Evolutionary conservation across 2,888 invertebrate species (phyloP).

Genomic region (Lasiommata megera): DNA sequence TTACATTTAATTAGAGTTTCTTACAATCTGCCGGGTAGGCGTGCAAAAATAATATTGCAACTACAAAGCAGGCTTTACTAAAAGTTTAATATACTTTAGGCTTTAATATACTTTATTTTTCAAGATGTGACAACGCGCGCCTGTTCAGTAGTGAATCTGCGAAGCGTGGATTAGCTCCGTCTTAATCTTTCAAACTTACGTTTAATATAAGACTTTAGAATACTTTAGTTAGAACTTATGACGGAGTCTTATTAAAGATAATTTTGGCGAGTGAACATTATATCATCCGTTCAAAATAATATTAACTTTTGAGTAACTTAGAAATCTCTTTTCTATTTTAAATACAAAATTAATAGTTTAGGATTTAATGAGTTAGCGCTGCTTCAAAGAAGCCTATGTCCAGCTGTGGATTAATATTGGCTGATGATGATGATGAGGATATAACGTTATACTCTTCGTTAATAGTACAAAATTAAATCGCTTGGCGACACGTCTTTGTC

Average conservation of each 20-base stretch:
- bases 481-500: too few species aligned
- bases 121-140: neutral
- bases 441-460: too few species aligned
- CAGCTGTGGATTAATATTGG: too few species aligned
- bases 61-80: neutral
- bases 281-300: constrained; percentile 4
- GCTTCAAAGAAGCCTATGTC: too few species aligned
- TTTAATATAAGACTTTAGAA: constrained; percentile 8
- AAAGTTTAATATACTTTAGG: too few species aligned
- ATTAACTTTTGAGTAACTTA: neutral
- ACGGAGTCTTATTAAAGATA: constrained; percentile 6
- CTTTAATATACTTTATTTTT: neutral
- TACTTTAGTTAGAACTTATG: constrained; percentile 4
- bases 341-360: too few species aligned
- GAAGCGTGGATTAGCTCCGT: constrained; percentile 11
- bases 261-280: constrained; percentile 10
- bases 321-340: neutral
- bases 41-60: neutral
- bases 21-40: too few species aligned
- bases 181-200: constrained; percentile 9
- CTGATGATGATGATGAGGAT: too few species aligned
- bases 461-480: too few species aligned
- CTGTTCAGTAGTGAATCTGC: constrained; percentile 3
- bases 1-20: too few species aligned
- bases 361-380: too few species aligned